Conservation (phyloP, 2,113 vertebrate species). For the Sinocyclocheilus anshuiensis region DNA sequence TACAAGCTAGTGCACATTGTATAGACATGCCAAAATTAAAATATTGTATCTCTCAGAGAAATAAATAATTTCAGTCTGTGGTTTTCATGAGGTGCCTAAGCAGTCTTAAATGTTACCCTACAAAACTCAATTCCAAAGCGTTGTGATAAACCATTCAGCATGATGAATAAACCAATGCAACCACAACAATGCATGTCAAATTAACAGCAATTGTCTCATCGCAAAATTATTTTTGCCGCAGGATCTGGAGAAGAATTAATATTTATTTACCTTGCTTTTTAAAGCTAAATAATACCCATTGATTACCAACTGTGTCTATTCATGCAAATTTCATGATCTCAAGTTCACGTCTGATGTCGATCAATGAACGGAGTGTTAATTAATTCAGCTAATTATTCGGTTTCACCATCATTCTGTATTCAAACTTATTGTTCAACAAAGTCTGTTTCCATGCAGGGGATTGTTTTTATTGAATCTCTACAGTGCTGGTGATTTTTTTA, state of each 20-base stretch:
- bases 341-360: conserved; percentile 55
- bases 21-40: conserved; percentile 10
- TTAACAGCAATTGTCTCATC: neutral
- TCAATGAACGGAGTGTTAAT: conserved; percentile 47
- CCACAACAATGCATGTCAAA: neutral
- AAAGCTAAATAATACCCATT: conserved; percentile 61
- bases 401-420: conserved; percentile 26
- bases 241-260: neutral
- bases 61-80: neutral
- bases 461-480: conserved; percentile 22
- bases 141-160: neutral
- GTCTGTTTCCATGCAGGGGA: neutral
- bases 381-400: conserved; percentile 59
- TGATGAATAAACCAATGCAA: neutral
- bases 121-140: neutral
- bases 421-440: conserved; percentile 28
- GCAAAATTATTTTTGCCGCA: neutral
- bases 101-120: neutral
- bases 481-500: conserved; percentile 41
- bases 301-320: conserved; percentile 64
- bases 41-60: neutral
- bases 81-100: conserved; percentile 4
- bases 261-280: conserved; percentile 58
- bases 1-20: conserved; percentile 12
- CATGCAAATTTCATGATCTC: conserved; percentile 62